Conservation (phyloP, 2,113 vertebrate genomes). For the Stigmatopora nigra region DNA sequence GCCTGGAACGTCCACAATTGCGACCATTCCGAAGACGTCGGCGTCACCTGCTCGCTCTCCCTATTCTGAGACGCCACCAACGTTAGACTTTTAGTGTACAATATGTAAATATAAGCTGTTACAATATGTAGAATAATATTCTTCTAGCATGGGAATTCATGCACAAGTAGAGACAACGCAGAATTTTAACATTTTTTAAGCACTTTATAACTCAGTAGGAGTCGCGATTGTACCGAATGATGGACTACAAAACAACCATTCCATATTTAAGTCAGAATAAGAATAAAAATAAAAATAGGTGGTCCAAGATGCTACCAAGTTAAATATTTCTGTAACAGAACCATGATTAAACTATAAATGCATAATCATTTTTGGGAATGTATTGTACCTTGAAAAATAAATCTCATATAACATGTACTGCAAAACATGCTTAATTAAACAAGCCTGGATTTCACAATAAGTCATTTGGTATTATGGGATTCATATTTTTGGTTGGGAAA, state of each 20-base stretch:
- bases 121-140: slow-evolving; percentile 41
- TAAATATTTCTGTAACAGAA: slow-evolving; percentile 4
- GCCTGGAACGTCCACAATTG: slow-evolving; percentile 93
- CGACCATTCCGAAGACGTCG: slow-evolving; percentile 87
- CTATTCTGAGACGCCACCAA: slow-evolving; percentile 58
- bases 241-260: background rate
- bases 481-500: too few species aligned
- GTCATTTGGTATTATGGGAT: too few species aligned
- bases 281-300: background rate
- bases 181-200: slow-evolving; percentile 63
- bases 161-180: slow-evolving; percentile 18
- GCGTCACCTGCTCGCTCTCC: slow-evolving; percentile 73
- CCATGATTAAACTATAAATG: background rate
- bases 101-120: slow-evolving; percentile 70
- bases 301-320: slow-evolving; percentile 14
- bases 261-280: slow-evolving; percentile 40
- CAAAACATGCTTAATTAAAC: slow-evolving; percentile 10
- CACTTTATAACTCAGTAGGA: slow-evolving; percentile 72
- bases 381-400: slow-evolving; percentile 6
- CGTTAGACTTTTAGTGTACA: slow-evolving; percentile 65
- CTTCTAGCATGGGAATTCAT: slow-evolving; percentile 37
- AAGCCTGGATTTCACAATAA: too few species aligned
- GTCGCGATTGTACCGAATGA: background rate
- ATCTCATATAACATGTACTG: slow-evolving; percentile 30
- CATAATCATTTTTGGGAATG: slow-evolving; percentile 27